Evolutionary conservation across 2,888 invertebrate species (phyloP), one percentile per base, ranked within the genome.

Genomic region (Brachyptera risi): DNA sequence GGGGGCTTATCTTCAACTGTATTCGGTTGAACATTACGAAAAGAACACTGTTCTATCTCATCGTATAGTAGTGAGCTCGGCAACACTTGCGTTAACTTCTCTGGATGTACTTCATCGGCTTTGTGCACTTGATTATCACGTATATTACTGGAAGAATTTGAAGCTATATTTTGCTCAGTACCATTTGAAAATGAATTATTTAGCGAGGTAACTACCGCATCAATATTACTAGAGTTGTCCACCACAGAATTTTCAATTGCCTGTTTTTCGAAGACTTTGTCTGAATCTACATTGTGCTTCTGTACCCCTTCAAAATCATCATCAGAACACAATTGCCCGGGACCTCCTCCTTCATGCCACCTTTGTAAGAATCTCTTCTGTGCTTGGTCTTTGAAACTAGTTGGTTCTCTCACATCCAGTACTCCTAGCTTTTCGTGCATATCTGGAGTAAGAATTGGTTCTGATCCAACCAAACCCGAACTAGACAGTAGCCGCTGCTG

Each of bases 301-400:
- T 58, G 50, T 9, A 27, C 17, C 1, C 35, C 17, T 4, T 63
- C 65, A 21, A 31, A 26, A 42, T 63, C 65, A 15, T 66, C 66
- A 40, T 66, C 65, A 13, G 63, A 65, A 44, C 62, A 63, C 1
- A 61, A 44, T 3, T 63, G 64, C 26, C 62, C 61, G 4, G 58
- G 62, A 5, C 64, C 65, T 19, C 64, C 65, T 17, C 44, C 38
- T 13, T 57, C 58, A 11, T 66, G 66, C 66, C 66, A 66, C 23
- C 54, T 44, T 19, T 63, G 62, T 11, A 66, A 40, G 15, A 62
- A 66, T 9, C 38, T 38, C 13, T 61, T 62, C 38, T 62, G 60
- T 3, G 62, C 63, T 27, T 63, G 65, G 9, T 65, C 62, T 3
- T 58, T 56, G 0, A 47, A 59, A 19, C 58, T 58, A 5, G 27